Base-by-base conservation (phyloP, 2,113 vertebrate genomes). In the Glareola pratincola region DNA sequence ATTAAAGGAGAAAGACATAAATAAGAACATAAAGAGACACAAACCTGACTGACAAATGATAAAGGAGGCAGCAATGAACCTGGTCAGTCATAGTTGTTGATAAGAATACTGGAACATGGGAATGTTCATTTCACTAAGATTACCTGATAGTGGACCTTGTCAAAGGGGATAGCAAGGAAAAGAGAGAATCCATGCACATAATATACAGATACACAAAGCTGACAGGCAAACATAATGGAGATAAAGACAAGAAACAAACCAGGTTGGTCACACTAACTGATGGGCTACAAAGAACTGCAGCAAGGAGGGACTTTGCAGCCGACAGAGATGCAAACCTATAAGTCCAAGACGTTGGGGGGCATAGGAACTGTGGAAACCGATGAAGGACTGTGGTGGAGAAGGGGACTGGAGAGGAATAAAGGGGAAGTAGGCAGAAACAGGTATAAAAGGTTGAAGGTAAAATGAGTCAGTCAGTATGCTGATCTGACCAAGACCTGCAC, bases 271-370 rank as follows among this genome's bases (percentile, higher is more conserved):
- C 18, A 50, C 7, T 66, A 41, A 32, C 14, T 63, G 51, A 32
- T 50, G 12, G 23, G 11, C 13, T 57, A 62, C 30, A 66, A 85
- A 19, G n/a, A 92, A 53, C 27, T 39, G 11, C 29, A 62, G 6
- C 13, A 34, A 57, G 59, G 4, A 23, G 6, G 6, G 13, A 18
- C 6, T 82, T 82, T 51, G 50, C 10, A 51, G 10, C 5, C 36
- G 18, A 24, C 15, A 51, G 9, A 4, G 4, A 13, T 60, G 15
- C 20, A 85, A 64, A 43, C 10, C 7, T 29, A 13, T 67, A 23
- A 4, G 24, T 56, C 6, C 37, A 67, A 23, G 8, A 56, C 17
- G 2, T 0, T 92, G 32, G 2, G 17, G 12, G 2, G 4, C 22
- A 32, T 9, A 21, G 53, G 5, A 6, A 77, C 34, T 88, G 10